Evolutionary conservation across 2,888 invertebrate genomes (phyloP).

Genomic region (Cataglyphis livida): DNA sequence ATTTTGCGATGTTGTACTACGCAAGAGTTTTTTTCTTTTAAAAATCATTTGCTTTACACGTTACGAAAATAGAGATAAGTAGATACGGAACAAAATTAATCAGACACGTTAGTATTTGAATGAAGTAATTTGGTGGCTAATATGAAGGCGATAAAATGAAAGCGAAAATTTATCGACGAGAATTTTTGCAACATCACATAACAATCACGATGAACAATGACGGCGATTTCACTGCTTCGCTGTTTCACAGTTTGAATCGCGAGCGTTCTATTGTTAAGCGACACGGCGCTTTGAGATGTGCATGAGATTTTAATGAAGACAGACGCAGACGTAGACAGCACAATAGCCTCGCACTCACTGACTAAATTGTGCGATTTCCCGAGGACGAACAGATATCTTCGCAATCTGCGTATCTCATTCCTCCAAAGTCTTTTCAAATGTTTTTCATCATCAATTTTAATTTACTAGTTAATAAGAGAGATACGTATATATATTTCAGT

Average conservation of each 20-base stretch:
- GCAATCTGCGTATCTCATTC: conserved; percentile 22
- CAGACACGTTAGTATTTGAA: neutral
- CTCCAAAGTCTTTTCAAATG: conserved; percentile 21
- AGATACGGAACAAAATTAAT: conserved; percentile 8
- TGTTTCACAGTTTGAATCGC: conserved; percentile 17
- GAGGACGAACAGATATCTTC: conserved; percentile 46
- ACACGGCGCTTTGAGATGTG: conserved; percentile 58
- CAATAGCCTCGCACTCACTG: conserved; percentile 75
- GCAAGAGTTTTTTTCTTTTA: neutral
- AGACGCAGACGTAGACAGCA: conserved; percentile 66
- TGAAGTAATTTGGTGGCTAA: neutral
- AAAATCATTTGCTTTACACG: neutral
- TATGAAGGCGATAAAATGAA: neutral
- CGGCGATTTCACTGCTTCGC: conserved; percentile 26
- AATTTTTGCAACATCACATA: conserved; percentile 18
- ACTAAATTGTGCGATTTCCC: conserved; percentile 69
- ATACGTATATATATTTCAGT: neutral
- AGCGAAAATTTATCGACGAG: neutral
- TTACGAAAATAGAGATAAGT: neutral
- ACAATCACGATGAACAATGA: conserved; percentile 3
- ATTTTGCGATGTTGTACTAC: neutral
- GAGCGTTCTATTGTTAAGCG: conserved; percentile 62
- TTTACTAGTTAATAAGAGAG: neutral
- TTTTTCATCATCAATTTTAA: neutral
- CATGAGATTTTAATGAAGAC: conserved; percentile 66